Evolutionary conservation across 2,888 invertebrate genomes (phyloP), one percentile per base, ranked within the genome.

Genomic region (Listrodromus nycthemerus): DNA sequence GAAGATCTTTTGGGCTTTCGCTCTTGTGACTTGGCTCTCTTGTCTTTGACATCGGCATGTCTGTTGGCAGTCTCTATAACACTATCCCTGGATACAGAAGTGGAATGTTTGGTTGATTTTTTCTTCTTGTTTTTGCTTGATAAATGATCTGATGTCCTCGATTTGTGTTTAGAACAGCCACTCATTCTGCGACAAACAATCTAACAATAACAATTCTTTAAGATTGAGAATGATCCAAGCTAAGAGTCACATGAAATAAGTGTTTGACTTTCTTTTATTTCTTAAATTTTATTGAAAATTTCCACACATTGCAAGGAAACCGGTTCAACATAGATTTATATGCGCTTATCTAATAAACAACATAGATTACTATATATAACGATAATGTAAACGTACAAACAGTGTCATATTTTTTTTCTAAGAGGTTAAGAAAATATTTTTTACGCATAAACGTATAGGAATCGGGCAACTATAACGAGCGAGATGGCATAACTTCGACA

Each of bases 11-110:
- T 88, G 24, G 80, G 87, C 58, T 87, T 90, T 21, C 58, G 66
- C 45, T 37, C 45, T 52, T 67, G 45, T 5, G 89, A 87, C 52
- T 89, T 91, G 37, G 84, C 87, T 33, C 88, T 89, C 65, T 90
- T 92, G 45, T 91, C 91, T 27, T 90, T 91, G 30, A 88, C 87
- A 13, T 88, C 89, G 4, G 86, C 37, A 63, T 88, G 89, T 61
- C 89, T 89, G 24, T 86, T 86, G 41, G 87, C 88, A 24, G 86
- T 74, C 8, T 87, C 87, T 8, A 65, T 58, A 4, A 85, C 86
- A 0, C 89, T 89, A n/a, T 85, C 82, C 33, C 71, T 80, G 10
- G 88, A 88, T 0, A 88, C 86, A 1, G 90, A 90, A 63, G 80
- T 84, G 5, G 86, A 85, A 48, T 21, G 75, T 30, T 85, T 84